Base-by-base conservation (phyloP, 2,113 vertebrate species). In the Axis porcinus region DNA sequence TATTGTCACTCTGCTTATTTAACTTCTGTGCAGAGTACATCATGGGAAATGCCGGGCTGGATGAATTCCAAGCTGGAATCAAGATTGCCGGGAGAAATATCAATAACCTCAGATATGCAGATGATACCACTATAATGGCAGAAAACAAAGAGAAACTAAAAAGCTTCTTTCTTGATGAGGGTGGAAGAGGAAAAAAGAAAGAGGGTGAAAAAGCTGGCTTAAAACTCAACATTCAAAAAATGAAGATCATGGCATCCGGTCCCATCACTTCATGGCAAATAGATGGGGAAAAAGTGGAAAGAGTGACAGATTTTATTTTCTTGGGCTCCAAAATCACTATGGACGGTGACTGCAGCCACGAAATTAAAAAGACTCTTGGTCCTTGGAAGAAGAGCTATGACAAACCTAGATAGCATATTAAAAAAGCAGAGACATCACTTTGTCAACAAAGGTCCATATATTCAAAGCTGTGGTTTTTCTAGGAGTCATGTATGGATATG, bases 291-390 rank as follows among this genome's bases (percentile, higher is more conserved):
- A 40, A 5, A 40, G 67, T 40, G 21, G n/a, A 25, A 74, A 25
- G 5, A 74, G 5, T 25, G 36, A 13, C 19, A 74, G 21, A 74
- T 25, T 74, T 74, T 74, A 74, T 74, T 74, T 74, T 74, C 67
- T 74, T 74, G 67, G 67, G 36, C 67, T 74, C 67, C 21, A 74
- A 40, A 40, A 74, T 40, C 67, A 74, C 67, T 74, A 40, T 0
- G 5, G 36, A 74, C 0, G 0, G 67, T 74, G 36, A 74, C n/a
- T 70, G 4, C 19, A 70, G n/a, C n/a, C 67, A 70, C 0, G 0
- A 40, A 74, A 74, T 74, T 0, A 40, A 74, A 67, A 40, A 74
- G 36, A 74, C 3, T 3, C 21, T 74, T 74, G 36, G 9, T 36
- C 36, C 36, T 40, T 40, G 36, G 6, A 74, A 25, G 21, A 40